A percentile compares a stretch with the other conserved stretches of the same genome.
Evolutionary conservation across 2,797 vertebrate genomes (phyloP).

Genomic region (Sebastes nivosus): DNA sequence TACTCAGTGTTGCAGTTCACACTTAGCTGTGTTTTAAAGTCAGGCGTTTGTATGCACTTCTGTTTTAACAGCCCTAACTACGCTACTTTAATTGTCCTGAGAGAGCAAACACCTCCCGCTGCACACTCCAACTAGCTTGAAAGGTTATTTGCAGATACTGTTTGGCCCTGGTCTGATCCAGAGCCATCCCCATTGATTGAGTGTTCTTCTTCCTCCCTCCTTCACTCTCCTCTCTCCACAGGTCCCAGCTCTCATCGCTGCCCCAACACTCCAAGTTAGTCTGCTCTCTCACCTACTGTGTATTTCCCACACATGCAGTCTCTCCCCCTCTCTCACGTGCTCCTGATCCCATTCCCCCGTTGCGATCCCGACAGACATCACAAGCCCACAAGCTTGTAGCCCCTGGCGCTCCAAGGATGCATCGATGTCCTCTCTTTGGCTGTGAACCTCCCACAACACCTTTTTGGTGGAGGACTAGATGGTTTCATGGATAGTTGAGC

Average conservation of each 20-base stretch:
- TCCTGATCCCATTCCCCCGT: constrained; percentile 57
- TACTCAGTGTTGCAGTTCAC: not conserved
- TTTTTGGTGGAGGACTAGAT: constrained; percentile 44
- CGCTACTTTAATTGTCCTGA: constrained; percentile 36
- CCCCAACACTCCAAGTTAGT: constrained; percentile 86
- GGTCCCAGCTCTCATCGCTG: constrained; percentile 82
- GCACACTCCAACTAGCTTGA: constrained; percentile 27
- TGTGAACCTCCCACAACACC: constrained; percentile 45
- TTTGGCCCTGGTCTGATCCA: constrained; percentile 56
- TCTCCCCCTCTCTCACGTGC: constrained; percentile 44
- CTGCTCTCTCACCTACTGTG: constrained; percentile 74
- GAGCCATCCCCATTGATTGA: constrained; percentile 69
- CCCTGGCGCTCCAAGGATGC: constrained; percentile 51
- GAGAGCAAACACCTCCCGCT: constrained; percentile 36
- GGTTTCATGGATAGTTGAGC: constrained; percentile 55
- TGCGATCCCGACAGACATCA: constrained; percentile 74
- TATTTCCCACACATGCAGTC: constrained; percentile 71
- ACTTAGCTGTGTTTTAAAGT: constrained; percentile 28
- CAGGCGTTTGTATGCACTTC: constrained; percentile 29
- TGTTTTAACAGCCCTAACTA: constrained; percentile 38
- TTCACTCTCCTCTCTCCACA: constrained; percentile 79
- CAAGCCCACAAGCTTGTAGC: constrained; percentile 61
- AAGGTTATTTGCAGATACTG: constrained; percentile 64
- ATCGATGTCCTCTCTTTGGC: constrained; percentile 30
- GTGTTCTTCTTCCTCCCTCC: constrained; percentile 73